Evolutionary conservation across 2,888 invertebrate genomes (phyloP).

Genomic region (Aethes cnicana): DNA sequence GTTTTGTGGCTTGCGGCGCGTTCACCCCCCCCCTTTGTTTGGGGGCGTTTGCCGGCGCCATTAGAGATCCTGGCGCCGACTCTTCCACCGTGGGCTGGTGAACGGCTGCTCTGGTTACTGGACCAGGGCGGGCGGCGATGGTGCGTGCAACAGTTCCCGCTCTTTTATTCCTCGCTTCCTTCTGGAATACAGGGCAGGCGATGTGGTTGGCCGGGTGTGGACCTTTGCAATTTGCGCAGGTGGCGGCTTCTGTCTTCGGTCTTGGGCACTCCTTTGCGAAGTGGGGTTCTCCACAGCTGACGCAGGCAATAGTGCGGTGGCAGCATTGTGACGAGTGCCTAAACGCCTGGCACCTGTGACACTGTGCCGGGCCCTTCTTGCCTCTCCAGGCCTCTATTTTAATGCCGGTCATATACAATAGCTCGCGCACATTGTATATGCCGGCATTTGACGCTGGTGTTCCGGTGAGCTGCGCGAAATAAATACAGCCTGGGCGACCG

Average conservation of each 20-base stretch:
- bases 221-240: conserved; percentile 16
- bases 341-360: conserved; percentile 7
- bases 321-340: conserved; percentile 1
- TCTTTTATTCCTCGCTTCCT: neutral
- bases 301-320: neutral
- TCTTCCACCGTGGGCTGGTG: neutral
- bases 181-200: neutral
- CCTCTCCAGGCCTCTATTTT: neutral
- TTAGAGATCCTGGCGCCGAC: neutral
- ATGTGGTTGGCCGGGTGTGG: neutral
- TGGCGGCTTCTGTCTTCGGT: neutral
- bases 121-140: neutral
- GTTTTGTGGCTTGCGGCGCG: too few relatives aligned
- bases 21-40: neutral
- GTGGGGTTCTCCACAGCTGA: neutral
- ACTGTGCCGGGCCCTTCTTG: neutral
- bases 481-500: neutral
- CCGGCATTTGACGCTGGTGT: neutral
- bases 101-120: neutral
- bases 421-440: neutral
- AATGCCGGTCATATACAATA: neutral
- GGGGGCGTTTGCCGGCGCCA: conserved; percentile 9
- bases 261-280: neutral
- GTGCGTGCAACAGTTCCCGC: neutral
- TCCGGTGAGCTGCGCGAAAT: neutral